These are phyloP conservation scores for Abscondita cerata DNA, from an alignment of 2,888 invertebrate species.

Conservation along the genomic window DNA sequence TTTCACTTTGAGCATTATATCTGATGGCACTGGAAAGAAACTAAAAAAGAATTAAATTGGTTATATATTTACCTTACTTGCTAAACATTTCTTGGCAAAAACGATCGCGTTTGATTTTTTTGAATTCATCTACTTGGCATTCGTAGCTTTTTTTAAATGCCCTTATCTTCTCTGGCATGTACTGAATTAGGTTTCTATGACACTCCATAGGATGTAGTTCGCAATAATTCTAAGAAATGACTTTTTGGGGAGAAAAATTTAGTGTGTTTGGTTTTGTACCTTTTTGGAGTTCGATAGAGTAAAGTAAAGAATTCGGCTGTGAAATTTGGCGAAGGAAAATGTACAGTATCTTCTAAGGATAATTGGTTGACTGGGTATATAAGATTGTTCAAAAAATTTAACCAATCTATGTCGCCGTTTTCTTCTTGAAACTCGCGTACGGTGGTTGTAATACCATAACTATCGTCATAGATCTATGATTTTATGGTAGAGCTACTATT, in stretches of 20 bases:
- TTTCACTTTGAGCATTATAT: conserved; percentile 20
- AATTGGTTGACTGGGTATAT: conserved; percentile 8
- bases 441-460: neutral
- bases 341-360: conserved; percentile 8
- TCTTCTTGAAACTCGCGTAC: conserved; percentile 16
- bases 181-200: conserved; percentile 13
- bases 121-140: neutral
- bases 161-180: conserved; percentile 8
- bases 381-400: conserved; percentile 15
- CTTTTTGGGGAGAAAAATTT: neutral
- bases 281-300: conserved; percentile 21
- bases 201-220: conserved; percentile 31
- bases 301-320: conserved; percentile 4
- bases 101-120: neutral
- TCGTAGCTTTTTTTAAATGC: conserved; percentile 10
- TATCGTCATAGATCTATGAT: neutral
- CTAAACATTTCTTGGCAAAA: too few relatives aligned
- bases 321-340: conserved; percentile 11
- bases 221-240: conserved; percentile 24
- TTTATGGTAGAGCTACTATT: neutral
- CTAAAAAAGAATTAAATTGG: neutral
- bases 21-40: conserved; percentile 10
- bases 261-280: conserved; percentile 10
- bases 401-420: conserved; percentile 22
- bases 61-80: neutral